Evolutionary conservation across 2,888 invertebrate species (phyloP).

Genomic region (Ypsolopha scabrella): DNA sequence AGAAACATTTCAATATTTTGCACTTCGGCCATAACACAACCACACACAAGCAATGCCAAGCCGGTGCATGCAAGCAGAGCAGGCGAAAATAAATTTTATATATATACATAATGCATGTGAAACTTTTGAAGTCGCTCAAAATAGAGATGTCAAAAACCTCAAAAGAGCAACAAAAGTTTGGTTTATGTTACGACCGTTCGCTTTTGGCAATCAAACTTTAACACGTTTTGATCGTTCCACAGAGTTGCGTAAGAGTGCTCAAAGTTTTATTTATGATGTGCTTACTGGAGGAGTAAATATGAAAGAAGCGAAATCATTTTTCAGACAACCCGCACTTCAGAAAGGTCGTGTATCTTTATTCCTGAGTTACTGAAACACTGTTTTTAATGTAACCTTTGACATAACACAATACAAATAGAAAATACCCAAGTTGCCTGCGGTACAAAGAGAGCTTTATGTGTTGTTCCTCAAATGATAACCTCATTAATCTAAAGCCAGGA

Average conservation of each 20-base stretch:
- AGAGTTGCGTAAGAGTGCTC: neutral
- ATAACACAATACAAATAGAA: too few relatives aligned
- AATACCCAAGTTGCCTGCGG: neutral
- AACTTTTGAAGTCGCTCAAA: constrained; percentile 34
- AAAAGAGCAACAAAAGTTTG: constrained; percentile 31
- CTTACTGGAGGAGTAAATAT: neutral
- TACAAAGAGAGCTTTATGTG: neutral
- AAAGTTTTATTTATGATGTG: constrained; percentile 2
- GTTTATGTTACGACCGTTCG: constrained; percentile 28
- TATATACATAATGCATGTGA: constrained; percentile 25
- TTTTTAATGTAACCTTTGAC: too few relatives aligned
- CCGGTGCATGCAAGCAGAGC: neutral
- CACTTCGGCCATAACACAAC: too few relatives aligned
- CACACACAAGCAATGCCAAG: too few relatives aligned
- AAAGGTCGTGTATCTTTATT: too few relatives aligned
- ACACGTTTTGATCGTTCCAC: constrained; percentile 8
- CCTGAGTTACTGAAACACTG: too few relatives aligned
- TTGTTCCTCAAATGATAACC: neutral
- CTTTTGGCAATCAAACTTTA: constrained; percentile 37
- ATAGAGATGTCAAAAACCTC: constrained; percentile 43
- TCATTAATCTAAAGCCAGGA: neutral
- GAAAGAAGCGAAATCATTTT: neutral
- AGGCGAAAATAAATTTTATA: constrained; percentile 11
- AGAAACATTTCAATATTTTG: too few relatives aligned
- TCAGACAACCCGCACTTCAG: too few relatives aligned